Base-by-base conservation (phyloP, 2,888 invertebrate genomes). In the Cantharis nigra region DNA sequence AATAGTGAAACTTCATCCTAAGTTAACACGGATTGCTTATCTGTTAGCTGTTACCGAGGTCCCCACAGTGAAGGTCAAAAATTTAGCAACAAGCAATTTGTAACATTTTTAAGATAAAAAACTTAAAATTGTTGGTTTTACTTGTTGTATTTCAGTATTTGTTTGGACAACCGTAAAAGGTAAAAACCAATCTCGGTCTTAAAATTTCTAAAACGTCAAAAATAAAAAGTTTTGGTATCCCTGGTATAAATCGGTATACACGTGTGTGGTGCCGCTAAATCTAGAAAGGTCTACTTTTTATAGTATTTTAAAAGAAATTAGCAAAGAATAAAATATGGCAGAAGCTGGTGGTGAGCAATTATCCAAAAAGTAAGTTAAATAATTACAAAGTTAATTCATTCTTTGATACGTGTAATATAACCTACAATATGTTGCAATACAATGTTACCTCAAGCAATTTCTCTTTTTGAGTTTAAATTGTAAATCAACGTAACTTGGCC, bases 291-390 rank as follows among this genome's bases (percentile, higher is more conserved):
- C 0, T 7, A 49, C 49, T 49, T 49, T 49, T 65, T 13, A 13
- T 18, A 18, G 20, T 65, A 65, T 14, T 16, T 14, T 65, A 18
- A 65, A 13, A 9, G 9, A 65, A 65, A 64, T 18, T 23, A 64
- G 11, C 26, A 2, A 23, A 20, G 13, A 67, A 67, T 67, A 67
- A 67, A n/a, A 28, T 69, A 92, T 93, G 92, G 91, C 91, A 85
- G 93, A 93, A 84, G 86, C 86, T 82, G 83, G 87, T 75, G 88
- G 84, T 85, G 93, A 92, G 89, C 92, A 92, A 84, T 84, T 93
- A 80, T 93, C 93, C 11, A 93, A 93, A 90, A 93, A 93, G 93
- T 93, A 90, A 92, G 92, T 87, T 64, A 13, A 23, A 67, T 26
- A 14, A 10, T 62, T 49, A 64, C n/a, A 7, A 69, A 69, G 13